Base-by-base conservation (phyloP, 2,888 invertebrate species). In the Nomada hirtipes region DNA sequence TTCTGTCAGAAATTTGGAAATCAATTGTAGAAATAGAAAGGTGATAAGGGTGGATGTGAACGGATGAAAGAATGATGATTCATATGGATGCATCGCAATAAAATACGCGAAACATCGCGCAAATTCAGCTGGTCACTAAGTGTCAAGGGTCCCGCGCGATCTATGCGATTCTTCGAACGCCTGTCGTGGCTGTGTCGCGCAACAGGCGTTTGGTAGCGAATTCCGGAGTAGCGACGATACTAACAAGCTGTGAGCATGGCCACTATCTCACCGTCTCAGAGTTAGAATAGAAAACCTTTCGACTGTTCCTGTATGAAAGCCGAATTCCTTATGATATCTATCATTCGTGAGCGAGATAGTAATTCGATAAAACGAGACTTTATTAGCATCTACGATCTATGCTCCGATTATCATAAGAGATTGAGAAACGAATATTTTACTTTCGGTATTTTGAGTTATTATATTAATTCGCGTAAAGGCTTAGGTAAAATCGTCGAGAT, bases 241-340 rank as follows among this genome's bases (percentile, higher is more conserved):
- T 71, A 79, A 84, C 75, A 73, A 70, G 67, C 55, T 67, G 53
- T 44, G 42, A 26, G 15, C 47, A 20, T 61, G 64, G 44, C 59
- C 60, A 15, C 63, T 36, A 42, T 68, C 57, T 52, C 60, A 57
- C 53, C 61, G 79, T 59, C 71, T 77, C 86, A 44, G 72, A 88
- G 86, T 84, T 88, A 88, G 88, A 84, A 83, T 84, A 78, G 86
- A 84, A 84, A 86, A 57, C 82, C 84, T 88, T 36, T 84, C 86
- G 65, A 77, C 71, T 60, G 71, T 76, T 78, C 74, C 82, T 84
- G 84, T 76, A 84, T 78, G 83, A 86, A 78, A n/a, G 29, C 26
- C 2, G 57, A 15, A 13, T 57, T 15, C 26, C 20, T 0, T n/a
- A 69, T 79, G 64, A 71, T 72, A 57, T 70, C 80, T 70, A 84